These are phyloP conservation scores for Vipera ursinii DNA, from an alignment of 2,797 vertebrate species.

Conservation along the genomic window DNA sequence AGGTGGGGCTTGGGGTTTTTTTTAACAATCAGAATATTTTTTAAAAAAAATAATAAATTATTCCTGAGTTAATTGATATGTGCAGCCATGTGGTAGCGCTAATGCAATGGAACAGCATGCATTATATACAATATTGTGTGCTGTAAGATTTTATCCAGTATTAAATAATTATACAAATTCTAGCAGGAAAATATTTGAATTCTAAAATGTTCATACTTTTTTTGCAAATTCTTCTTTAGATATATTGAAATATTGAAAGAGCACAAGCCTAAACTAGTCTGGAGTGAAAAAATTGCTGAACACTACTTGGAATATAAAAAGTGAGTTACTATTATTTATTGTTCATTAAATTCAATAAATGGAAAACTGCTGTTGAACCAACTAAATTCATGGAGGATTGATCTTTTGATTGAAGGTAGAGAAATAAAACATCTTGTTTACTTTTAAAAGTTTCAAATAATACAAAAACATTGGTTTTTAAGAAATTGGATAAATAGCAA, in stretches of 20 bases:
- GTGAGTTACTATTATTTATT: conserved; percentile 69
- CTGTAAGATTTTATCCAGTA: neutral
- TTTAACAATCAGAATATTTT: neutral
- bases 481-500: neutral
- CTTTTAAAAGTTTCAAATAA: neutral
- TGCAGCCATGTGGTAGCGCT: neutral
- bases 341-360: neutral
- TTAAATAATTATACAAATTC: neutral
- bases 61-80: neutral
- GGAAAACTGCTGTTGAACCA: conserved; percentile 4
- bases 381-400: conserved; percentile 23
- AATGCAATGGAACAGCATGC: neutral
- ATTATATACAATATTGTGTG: neutral
- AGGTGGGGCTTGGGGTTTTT: neutral
- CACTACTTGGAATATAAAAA: conserved; percentile 92
- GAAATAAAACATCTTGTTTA: neutral
- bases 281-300: conserved; percentile 88
- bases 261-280: conserved; percentile 83
- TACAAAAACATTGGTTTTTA: neutral
- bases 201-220: neutral
- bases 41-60: neutral
- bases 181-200: neutral
- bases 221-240: conserved; percentile 67
- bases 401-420: neutral
- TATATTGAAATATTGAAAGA: conserved; percentile 91